A percentile compares a stretch with the other conserved stretches of the same genome.
Evolutionary conservation across 2,888 invertebrate species (phyloP).

Genomic region (Noctua comes): DNA sequence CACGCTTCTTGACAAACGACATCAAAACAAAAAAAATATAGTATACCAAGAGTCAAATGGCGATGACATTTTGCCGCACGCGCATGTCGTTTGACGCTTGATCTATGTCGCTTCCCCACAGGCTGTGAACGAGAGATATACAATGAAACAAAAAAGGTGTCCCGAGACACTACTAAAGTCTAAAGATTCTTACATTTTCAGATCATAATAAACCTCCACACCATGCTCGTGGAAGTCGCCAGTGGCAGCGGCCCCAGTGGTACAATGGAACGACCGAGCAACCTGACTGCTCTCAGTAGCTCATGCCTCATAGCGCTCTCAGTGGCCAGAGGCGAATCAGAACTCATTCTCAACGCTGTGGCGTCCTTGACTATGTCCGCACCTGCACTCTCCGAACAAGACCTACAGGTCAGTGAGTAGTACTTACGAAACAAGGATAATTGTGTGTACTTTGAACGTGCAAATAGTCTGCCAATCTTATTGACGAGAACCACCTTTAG

Average conservation of each 20-base stretch:
- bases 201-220: conserved; percentile 94
- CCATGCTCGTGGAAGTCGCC: conserved; percentile 95
- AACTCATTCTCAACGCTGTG: conserved; percentile 96
- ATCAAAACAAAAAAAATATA: background rate
- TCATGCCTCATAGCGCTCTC: conserved; percentile 97
- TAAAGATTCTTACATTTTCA: conserved; percentile 74
- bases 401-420: conserved; percentile 92
- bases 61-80: background rate
- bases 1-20: background rate
- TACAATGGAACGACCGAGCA: conserved; percentile 90
- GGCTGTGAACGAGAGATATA: background rate
- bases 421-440: background rate
- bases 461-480: background rate
- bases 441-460: background rate
- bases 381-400: conserved; percentile 93
- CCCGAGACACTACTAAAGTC: background rate
- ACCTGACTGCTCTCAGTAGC: conserved; percentile 96
- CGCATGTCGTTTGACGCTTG: background rate
- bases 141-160: background rate
- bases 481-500: background rate
- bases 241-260: conserved; percentile 89
- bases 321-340: conserved; percentile 98
- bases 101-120: background rate
- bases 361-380: conserved; percentile 97
- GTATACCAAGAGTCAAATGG: background rate